Evolutionary conservation across 2,888 invertebrate genomes (phyloP), one percentile per base, ranked within the genome.

Genomic region (Lypha dubia): DNA sequence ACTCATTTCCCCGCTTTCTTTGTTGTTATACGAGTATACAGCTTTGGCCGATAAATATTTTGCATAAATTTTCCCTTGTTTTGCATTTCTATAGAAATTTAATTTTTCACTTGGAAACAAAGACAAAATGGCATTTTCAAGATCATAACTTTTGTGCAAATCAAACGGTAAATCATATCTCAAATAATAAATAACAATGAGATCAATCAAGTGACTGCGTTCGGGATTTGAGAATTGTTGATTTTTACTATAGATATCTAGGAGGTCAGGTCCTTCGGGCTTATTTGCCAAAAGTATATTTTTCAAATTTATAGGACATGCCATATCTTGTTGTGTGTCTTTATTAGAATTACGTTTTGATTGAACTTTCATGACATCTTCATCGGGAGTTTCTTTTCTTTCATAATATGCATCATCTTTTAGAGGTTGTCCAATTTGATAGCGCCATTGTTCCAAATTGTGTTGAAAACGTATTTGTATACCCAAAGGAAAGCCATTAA

Each of bases 381-480:
- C 5, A 20, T 49, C 17, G 4, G 8, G 8, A 7, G n/a, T 3
- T 49, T 49, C 49, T 20, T 49, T 20, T 1, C n/a, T 8, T 49
- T n/a, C 17, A 17, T 17, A 17, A 11, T 38, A 9, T 38, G 38
- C 38, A 7, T 17, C 20, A 24, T 46, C 3, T 28, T 58, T 71
- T 5, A 68, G 20, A 2, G 90, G 90, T 53, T 88, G 86, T 63
- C 89, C 88, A 15, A 89, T 84, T 81, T 88, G 87, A 22, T 87
- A 88, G 0, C 91, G 90, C 90, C 90, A 90, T 3, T 87, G 87
- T 60, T 90, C 89, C 77, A 90, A 79, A 70, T 91, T 84, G 80
- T 90, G 87, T 60, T 90, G 90, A 17, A 90, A 91, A 8, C 90
- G 90, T 51, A 90, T 89, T 17, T 89, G 88, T 1, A 88, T 87